phyloP scores from a whole-genome alignment of 2,888 invertebrate genomes.

The Chloroclystis v-ata region DNA sequence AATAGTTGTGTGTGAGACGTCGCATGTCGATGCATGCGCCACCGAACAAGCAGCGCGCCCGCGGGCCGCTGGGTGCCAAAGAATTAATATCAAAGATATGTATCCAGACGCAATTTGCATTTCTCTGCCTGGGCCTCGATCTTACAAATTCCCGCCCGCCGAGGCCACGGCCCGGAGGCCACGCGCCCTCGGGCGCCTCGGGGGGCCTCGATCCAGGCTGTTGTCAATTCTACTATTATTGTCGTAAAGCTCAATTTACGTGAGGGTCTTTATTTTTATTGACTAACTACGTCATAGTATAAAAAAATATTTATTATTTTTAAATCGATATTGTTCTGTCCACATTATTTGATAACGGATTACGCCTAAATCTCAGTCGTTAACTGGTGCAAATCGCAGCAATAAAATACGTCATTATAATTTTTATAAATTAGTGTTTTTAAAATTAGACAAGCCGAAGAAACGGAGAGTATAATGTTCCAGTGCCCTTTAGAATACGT shows the following conservation, averaged over 20 bases:
- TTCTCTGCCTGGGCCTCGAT: slow-evolving; percentile 57
- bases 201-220: slow-evolving; percentile 36
- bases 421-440: slow-evolving; percentile 72
- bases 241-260: slow-evolving; percentile 73
- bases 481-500: slow-evolving; percentile 76
- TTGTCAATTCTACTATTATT: slow-evolving; percentile 72
- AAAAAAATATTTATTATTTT: slow-evolving; percentile 55
- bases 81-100: slow-evolving; percentile 75
- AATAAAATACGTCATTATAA: slow-evolving; percentile 61
- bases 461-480: slow-evolving; percentile 70
- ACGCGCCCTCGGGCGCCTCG: no score
- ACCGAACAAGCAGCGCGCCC: slow-evolving; percentile 30
- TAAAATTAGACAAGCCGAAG: slow-evolving; percentile 62
- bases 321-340: slow-evolving; percentile 65
- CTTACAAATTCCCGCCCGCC: slow-evolving; percentile 58
- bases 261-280: slow-evolving; percentile 66
- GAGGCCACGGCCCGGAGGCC: no score
- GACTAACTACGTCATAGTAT: slow-evolving; percentile 47
- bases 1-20: slow-evolving; percentile 27
- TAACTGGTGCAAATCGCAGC: slow-evolving; percentile 68
- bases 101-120: slow-evolving; percentile 66
- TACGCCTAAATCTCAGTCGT: slow-evolving; percentile 59
- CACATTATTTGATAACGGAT: slow-evolving; percentile 56
- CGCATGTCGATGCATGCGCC: slow-evolving; percentile 41
- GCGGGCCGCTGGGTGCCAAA: slow-evolving; percentile 70